These are phyloP conservation scores for Dryobotodes eremita DNA, from an alignment of 2,888 invertebrate genomes.

Conservation along the genomic window DNA sequence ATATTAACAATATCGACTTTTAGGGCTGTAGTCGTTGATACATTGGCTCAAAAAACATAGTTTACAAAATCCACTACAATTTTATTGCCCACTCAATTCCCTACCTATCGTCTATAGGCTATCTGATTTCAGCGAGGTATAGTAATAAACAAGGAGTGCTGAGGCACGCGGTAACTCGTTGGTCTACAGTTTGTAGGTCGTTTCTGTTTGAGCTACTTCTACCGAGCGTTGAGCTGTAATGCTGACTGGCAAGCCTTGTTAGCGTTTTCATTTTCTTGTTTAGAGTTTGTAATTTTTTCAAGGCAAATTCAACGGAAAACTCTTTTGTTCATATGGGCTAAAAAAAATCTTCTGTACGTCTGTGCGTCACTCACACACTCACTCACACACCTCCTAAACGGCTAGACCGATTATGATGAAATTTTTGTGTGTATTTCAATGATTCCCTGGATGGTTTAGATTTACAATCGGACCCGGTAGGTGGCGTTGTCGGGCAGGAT, in stretches of 20 bases:
- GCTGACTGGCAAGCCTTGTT: constrained; percentile 40
- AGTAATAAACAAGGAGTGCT: constrained; percentile 58
- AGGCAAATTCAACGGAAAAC: no score
- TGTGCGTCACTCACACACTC: background rate
- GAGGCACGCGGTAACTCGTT: constrained; percentile 33
- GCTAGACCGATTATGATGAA: background rate
- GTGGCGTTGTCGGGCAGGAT: background rate
- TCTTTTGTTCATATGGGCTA: no score
- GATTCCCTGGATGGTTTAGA: background rate
- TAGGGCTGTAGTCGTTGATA: background rate
- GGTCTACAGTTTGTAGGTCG: constrained; percentile 55
- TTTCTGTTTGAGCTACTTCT: constrained; percentile 51
- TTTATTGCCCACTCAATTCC: constrained; percentile 17
- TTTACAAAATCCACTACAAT: constrained; percentile 11
- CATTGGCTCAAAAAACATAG: constrained; percentile 11
- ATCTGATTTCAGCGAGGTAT: constrained; percentile 49
- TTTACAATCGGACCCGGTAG: background rate
- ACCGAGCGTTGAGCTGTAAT: constrained; percentile 29
- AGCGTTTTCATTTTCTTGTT: constrained; percentile 27
- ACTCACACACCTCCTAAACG: background rate
- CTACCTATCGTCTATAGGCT: background rate
- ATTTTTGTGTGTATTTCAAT: background rate
- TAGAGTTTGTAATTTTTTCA: background rate
- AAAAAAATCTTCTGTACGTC: background rate
- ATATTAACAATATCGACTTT: background rate